phyloP scores from a whole-genome alignment of 2,113 vertebrate genomes.

The Cairina moschata region DNA sequence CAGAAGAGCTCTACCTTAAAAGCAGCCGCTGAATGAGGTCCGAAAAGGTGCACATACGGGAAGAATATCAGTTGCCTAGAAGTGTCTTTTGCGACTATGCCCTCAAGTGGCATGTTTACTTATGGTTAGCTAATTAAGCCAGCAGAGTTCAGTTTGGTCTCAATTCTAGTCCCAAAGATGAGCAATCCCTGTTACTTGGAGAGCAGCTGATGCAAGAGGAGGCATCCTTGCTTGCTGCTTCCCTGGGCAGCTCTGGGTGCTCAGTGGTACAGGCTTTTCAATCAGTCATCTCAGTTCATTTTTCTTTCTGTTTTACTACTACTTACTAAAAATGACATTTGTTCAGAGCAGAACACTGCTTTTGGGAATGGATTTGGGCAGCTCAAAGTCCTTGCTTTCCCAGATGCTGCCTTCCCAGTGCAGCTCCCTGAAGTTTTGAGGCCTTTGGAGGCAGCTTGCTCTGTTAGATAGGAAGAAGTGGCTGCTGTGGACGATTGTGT shows the following conservation, averaged over 20 bases:
- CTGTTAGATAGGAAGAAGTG: not conserved
- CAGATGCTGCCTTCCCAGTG: not conserved
- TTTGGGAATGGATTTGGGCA: not conserved
- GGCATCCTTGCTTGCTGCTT: accelerated
- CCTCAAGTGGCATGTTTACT: not conserved
- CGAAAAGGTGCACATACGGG: not conserved
- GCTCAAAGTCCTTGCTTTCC: not conserved
- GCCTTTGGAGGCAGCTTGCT: not conserved
- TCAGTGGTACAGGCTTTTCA: not conserved
- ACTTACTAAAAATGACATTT: not conserved
- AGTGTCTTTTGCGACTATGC: not conserved
- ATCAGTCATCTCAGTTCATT: not conserved
- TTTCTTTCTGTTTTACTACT: not conserved
- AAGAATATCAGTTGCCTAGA: not conserved
- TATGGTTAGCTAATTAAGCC: conserved; percentile 67
- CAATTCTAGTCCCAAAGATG: not conserved
- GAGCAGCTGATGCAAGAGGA: not conserved
- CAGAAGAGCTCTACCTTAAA: not conserved
- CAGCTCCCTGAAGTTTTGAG: not conserved
- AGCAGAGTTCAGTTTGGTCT: conserved; percentile 35
- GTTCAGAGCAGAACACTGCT: not conserved
- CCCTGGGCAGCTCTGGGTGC: not conserved
- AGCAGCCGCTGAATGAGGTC: not conserved
- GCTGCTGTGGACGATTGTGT: not conserved
- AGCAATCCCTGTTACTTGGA: not conserved